Conservation (phyloP, 2,113 vertebrate species). For the Synodontis membranacea region DNA sequence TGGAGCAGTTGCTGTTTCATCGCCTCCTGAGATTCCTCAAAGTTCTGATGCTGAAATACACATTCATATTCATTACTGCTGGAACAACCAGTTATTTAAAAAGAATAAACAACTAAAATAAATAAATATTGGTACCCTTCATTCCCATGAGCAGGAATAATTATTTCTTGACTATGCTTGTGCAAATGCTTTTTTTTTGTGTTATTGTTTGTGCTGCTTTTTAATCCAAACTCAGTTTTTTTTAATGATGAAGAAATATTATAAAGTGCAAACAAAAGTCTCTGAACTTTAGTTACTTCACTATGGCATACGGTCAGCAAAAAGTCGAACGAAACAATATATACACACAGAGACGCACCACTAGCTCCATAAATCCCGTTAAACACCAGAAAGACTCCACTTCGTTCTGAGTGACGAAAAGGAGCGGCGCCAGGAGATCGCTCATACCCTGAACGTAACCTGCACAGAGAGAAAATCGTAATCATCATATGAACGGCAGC, state of each 20-base stretch:
- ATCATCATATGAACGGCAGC: neutral
- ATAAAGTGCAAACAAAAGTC: too few species aligned
- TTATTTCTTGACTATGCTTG: too few species aligned
- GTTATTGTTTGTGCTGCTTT: neutral
- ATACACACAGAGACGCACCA: constrained; percentile 82
- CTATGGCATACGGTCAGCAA: too few species aligned
- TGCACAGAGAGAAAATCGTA: constrained; percentile 50
- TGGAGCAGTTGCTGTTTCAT: constrained; percentile 90
- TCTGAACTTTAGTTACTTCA: too few species aligned
- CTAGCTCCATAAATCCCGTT: constrained; percentile 87
- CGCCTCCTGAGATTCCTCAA: constrained; percentile 91
- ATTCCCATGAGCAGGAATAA: neutral
- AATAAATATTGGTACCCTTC: neutral
- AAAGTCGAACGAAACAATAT: neutral
- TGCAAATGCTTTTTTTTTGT: too few species aligned
- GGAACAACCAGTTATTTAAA: too few species aligned
- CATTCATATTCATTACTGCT: too few species aligned
- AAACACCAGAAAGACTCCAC: constrained; percentile 95
- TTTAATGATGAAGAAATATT: neutral
- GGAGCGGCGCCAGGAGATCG: constrained; percentile 86
- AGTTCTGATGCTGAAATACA: constrained; percentile 83
- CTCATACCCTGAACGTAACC: constrained; percentile 94
- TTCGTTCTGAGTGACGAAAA: constrained; percentile 87
- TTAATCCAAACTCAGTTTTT: neutral
- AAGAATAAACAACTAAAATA: too few species aligned